A percentile compares a stretch with the other conserved stretches of the same genome.
phyloP scores from a whole-genome alignment of 2,113 vertebrate genomes.

The Bostrychus sinensis region DNA sequence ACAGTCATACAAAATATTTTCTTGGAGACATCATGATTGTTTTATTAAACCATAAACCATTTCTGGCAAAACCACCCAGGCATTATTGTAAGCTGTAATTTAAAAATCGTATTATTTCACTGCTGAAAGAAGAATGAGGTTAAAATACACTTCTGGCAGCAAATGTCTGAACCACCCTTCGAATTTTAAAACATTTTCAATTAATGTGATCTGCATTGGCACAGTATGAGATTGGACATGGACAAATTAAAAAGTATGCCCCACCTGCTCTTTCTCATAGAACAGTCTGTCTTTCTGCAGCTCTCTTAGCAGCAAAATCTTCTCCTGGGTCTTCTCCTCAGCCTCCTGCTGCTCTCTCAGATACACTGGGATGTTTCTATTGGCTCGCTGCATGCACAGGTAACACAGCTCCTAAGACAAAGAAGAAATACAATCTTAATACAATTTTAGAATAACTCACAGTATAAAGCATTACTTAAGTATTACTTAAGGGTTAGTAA shows the following conservation, averaged over 20 bases:
- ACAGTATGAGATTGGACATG: background rate
- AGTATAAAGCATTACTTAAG: too few species aligned
- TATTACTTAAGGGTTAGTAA: too few species aligned
- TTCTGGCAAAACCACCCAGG: constrained; percentile 6
- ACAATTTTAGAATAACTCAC: too few species aligned
- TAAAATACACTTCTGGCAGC: background rate
- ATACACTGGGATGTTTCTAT: constrained; percentile 72
- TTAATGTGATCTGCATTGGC: background rate
- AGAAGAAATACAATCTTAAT: background rate
- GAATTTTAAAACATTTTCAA: background rate
- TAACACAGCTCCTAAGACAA: constrained; percentile 84
- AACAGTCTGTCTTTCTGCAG: constrained; percentile 73
- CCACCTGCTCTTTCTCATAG: constrained; percentile 72
- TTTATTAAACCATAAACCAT: constrained; percentile 9
- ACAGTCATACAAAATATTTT: background rate
- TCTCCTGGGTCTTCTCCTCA: constrained; percentile 74
- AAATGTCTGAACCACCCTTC: background rate
- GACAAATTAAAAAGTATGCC: background rate
- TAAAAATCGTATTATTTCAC: constrained; percentile 6
- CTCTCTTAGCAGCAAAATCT: constrained; percentile 72
- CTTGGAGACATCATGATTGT: background rate
- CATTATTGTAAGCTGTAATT: constrained; percentile 3
- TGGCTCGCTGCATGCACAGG: constrained; percentile 83
- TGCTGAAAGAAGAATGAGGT: background rate
- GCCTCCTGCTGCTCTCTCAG: constrained; percentile 63